These are phyloP conservation scores for Sebastes steindachneri DNA, from an alignment of 2,797 vertebrate genomes.

Conservation along the genomic window DNA sequence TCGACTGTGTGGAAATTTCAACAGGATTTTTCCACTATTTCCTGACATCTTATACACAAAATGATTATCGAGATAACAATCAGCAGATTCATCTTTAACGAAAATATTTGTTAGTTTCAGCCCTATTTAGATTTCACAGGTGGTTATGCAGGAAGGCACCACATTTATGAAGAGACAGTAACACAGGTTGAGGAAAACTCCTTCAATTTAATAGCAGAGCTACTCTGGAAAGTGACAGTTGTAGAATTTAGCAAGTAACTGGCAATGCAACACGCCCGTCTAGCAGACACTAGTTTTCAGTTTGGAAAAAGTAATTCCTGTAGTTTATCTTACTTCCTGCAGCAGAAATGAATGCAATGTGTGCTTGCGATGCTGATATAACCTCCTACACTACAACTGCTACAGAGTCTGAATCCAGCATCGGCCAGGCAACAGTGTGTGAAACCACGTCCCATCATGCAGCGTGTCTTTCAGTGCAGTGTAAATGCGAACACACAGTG, in stretches of 20 bases:
- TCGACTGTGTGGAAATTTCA: neutral
- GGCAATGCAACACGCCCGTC: conserved; percentile 38
- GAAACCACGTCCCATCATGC: conserved; percentile 27
- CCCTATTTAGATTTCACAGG: neutral
- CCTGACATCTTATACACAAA: neutral
- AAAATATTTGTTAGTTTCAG: neutral
- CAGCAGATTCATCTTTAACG: no score
- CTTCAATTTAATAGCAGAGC: conserved; percentile 9
- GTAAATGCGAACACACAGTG: conserved; percentile 25
- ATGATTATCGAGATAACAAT: neutral
- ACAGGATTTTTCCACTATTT: neutral
- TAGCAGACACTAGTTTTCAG: conserved; percentile 24
- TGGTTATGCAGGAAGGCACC: neutral
- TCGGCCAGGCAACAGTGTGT: neutral
- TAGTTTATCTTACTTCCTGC: neutral
- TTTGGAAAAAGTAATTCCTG: neutral
- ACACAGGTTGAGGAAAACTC: conserved; percentile 16
- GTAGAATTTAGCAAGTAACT: conserved; percentile 76
- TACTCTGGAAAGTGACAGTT: conserved; percentile 39
- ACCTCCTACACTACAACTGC: neutral
- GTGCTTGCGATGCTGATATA: neutral
- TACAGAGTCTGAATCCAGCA: neutral
- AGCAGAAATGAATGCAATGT: neutral
- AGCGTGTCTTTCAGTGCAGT: conserved; percentile 40
- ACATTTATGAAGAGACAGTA: conserved; percentile 7